These are phyloP conservation scores for fruit fly (Drosophila melanogaster) DNA, from an alignment of 1,140 invertebrate genomes.

Conservation along the genomic window Release_6_plus_ISO1_MT NT_033779.5:13521501-13522000, in stretches of 20 bases:
- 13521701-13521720: conserved; percentile 57
- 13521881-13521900: conserved; percentile 35
- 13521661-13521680: conserved; percentile 31
- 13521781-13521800: neutral
- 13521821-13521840: neutral
- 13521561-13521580: conserved; percentile 72
- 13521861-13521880: conserved; percentile 77
- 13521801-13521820: neutral
- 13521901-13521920: neutral
- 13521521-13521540: conserved; percentile 48
- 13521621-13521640: conserved; percentile 29
- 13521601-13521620: conserved; percentile 36
- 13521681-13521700: conserved; percentile 49
- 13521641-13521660: neutral
- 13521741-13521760: conserved; percentile 34
- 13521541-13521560: conserved; percentile 37
- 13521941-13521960: neutral
- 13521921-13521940: neutral
- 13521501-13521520: conserved; percentile 75
- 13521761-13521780: conserved; percentile 26
- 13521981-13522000: no score
- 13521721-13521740: no score
- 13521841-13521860: conserved; percentile 64
- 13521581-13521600: conserved; percentile 74
- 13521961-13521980: no score